These are phyloP conservation scores for Cydia fagiglandana DNA, from an alignment of 1,140 invertebrate genomes.

Conservation along the genomic window DNA sequence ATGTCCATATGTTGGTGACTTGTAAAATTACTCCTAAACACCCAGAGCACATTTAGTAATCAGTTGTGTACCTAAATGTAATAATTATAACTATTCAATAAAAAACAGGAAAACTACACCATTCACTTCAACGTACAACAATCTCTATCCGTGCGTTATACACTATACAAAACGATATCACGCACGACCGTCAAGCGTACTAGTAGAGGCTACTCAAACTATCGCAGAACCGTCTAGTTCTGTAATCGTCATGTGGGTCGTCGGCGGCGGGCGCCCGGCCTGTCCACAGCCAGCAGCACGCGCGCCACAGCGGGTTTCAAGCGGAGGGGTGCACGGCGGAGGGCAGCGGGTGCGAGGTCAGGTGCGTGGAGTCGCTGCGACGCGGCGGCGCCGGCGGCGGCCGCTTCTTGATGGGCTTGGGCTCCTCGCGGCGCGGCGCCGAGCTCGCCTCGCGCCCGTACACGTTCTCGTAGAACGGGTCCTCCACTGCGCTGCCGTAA, in stretches of 20 bases:
- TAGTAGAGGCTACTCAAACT: background rate
- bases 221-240: too few relatives aligned
- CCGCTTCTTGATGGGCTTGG: constrained; percentile 63
- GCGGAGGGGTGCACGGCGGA: constrained; percentile 44
- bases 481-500: constrained; percentile 81
- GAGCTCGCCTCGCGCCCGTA: constrained; percentile 50
- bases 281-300: constrained; percentile 9
- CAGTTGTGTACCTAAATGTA: background rate
- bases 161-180: constrained; percentile 2
- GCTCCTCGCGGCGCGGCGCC: constrained; percentile 54
- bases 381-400: constrained; percentile 70
- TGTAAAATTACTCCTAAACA: constrained; percentile 2
- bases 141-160: background rate
- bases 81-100: constrained; percentile 10
- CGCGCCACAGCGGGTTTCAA: constrained; percentile 33
- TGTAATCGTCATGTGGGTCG: background rate
- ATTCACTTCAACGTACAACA: background rate
- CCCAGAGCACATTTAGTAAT: constrained; percentile 28
- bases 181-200: background rate
- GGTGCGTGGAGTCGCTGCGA: constrained; percentile 69
- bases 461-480: constrained; percentile 70
- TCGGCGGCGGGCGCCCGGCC: background rate
- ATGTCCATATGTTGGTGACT: background rate
- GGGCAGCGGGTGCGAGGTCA: constrained; percentile 48
- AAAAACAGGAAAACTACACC: background rate